phyloP scores from a whole-genome alignment of 2,888 invertebrate genomes.

The Agonopterix heracliana region DNA sequence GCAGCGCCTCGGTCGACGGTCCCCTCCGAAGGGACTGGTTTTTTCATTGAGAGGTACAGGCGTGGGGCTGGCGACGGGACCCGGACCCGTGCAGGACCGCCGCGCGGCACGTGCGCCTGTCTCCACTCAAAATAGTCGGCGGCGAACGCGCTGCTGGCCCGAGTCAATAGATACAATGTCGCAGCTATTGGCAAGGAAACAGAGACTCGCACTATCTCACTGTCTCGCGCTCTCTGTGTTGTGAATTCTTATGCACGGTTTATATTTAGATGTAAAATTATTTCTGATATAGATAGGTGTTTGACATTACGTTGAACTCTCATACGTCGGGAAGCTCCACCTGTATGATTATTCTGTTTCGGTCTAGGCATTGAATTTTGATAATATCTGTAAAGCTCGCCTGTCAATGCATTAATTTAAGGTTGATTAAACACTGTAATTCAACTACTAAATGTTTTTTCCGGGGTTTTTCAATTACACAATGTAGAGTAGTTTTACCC shows the following conservation, averaged over 20 bases:
- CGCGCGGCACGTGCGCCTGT: constrained; percentile 1
- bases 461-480: too few relatives aligned
- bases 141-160: constrained; percentile 54
- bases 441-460: too few relatives aligned
- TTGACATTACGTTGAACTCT: constrained; percentile 77
- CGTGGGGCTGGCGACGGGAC: constrained; percentile 12
- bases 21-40: constrained; percentile 32
- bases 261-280: constrained; percentile 73
- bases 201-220: constrained; percentile 73
- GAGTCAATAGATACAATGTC: constrained; percentile 73
- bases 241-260: constrained; percentile 75
- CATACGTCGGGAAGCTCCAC: constrained; percentile 72
- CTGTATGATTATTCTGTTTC: constrained; percentile 60
- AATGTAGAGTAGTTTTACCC: too few relatives aligned
- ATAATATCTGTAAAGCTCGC: not conserved
- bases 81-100: constrained; percentile 6
- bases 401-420: not conserved
- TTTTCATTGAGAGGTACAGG: constrained; percentile 36
- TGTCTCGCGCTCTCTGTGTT: constrained; percentile 73
- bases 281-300: constrained; percentile 76
- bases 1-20: constrained; percentile 28
- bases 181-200: constrained; percentile 73
- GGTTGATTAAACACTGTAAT: too few relatives aligned
- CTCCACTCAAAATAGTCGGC: constrained; percentile 51
- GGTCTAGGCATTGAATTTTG: not conserved